A percentile compares a stretch with the other conserved stretches of the same genome.
Evolutionary conservation across 2,797 vertebrate genomes (phyloP).

Genomic region (Falco naumanni): DNA sequence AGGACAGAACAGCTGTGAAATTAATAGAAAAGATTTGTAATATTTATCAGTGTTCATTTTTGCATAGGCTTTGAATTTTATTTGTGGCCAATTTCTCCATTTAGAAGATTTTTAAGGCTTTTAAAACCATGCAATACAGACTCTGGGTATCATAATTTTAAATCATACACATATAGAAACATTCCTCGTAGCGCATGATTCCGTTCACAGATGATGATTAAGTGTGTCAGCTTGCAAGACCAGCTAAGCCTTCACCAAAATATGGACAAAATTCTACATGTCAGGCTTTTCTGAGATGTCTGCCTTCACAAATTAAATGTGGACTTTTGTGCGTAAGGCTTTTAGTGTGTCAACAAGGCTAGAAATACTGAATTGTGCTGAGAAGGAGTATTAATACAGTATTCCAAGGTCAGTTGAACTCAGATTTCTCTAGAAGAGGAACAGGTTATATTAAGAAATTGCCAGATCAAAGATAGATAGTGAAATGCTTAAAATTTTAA

Average conservation of each 20-base stretch:
- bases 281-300: background rate
- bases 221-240: background rate
- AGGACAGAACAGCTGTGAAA: conserved; percentile 1
- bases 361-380: background rate
- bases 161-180: background rate
- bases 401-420: background rate
- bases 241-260: background rate
- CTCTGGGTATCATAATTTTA: background rate
- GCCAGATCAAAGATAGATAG: background rate
- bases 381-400: background rate
- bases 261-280: background rate
- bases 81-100: background rate
- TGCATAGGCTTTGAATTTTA: background rate
- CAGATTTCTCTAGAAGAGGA: background rate
- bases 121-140: background rate
- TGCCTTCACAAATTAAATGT: background rate
- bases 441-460: background rate
- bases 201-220: background rate
- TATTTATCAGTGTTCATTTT: conserved; percentile 8
- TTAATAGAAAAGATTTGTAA: background rate
- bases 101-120: background rate
- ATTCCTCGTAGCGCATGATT: background rate
- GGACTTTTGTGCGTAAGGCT: background rate
- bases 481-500: conserved; percentile 4
- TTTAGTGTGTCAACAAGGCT: background rate